A percentile compares a stretch with the other conserved stretches of the same genome.
Evolutionary conservation across 2,888 invertebrate genomes (phyloP).

Genomic region (Yponomeuta sedellus): DNA sequence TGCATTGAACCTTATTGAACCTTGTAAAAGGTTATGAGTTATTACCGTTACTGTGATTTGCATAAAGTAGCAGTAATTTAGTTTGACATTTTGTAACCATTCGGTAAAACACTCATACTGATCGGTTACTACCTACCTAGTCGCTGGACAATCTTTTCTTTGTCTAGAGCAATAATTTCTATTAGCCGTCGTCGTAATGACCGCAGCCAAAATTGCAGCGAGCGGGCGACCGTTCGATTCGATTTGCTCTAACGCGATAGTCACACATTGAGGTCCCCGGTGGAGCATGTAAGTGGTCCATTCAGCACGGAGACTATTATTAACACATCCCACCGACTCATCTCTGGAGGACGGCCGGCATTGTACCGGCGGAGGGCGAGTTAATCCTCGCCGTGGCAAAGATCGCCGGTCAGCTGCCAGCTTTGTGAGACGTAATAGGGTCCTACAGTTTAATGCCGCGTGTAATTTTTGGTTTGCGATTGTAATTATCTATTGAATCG

Average conservation of each 20-base stretch:
- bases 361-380: slow-evolving; percentile 49
- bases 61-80: slow-evolving; percentile 2
- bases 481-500: slow-evolving; percentile 71
- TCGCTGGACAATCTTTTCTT: neutral
- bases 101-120: slow-evolving; percentile 7
- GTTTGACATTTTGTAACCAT: slow-evolving; percentile 4
- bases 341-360: slow-evolving; percentile 53
- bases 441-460: slow-evolving; percentile 66
- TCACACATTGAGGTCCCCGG: slow-evolving; percentile 70
- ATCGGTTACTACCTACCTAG: neutral
- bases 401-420: slow-evolving; percentile 66
- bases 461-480: slow-evolving; percentile 74
- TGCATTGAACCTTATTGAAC: slow-evolving; percentile 10
- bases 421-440: slow-evolving; percentile 68
- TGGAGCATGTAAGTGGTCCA: slow-evolving; percentile 72
- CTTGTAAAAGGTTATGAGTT: neutral
- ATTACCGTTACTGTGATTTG: slow-evolving; percentile 1
- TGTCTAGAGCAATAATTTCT: neutral
- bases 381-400: slow-evolving; percentile 68
- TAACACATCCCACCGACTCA: slow-evolving; percentile 53
- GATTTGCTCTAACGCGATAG: slow-evolving; percentile 71
- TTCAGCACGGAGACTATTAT: slow-evolving; percentile 69
- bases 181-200: neutral
- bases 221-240: slow-evolving; percentile 60
- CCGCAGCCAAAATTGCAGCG: neutral